Percentiles rank a stretch among this genome's conserved stretches.
phyloP scores from a whole-genome alignment of 53 echinoderm and acorn worm species.

The Astropecten irregularis region DNA sequence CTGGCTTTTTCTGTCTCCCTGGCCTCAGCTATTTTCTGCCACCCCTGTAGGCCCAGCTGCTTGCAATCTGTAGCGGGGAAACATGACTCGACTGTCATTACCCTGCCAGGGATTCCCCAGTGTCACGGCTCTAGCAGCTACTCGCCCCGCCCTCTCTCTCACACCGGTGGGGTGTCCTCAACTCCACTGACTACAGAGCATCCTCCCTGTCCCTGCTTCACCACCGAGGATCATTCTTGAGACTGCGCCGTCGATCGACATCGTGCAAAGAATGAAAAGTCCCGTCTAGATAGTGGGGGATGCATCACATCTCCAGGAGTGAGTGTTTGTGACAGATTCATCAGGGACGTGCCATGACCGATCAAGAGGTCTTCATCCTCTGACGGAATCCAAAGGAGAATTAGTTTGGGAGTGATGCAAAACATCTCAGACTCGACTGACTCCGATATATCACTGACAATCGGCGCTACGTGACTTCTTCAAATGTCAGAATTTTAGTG shows the following conservation, averaged over 20 bases:
- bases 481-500: too few species aligned
- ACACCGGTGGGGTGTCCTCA: neutral
- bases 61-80: slow-evolving; percentile 40
- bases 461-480: too few species aligned
- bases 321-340: slow-evolving; percentile 29
- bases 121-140: neutral
- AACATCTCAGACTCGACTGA: too few species aligned
- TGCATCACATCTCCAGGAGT: neutral
- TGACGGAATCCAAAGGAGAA: neutral
- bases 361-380: neutral
- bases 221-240: too few species aligned
- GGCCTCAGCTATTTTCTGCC: neutral
- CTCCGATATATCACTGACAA: too few species aligned
- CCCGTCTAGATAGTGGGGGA: neutral
- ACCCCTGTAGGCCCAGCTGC: slow-evolving; percentile 4
- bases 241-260: too few species aligned
- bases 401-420: neutral
- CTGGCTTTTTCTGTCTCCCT: neutral
- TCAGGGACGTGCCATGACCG: neutral
- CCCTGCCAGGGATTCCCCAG: neutral
- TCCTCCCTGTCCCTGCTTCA: too few species aligned
- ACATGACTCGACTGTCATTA: slow-evolving; percentile 26
- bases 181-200: too few species aligned
- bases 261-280: too few species aligned
- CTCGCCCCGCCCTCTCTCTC: neutral